Conservation (phyloP, 2,113 vertebrate species). For the Callocephalon fimbriatum region DNA sequence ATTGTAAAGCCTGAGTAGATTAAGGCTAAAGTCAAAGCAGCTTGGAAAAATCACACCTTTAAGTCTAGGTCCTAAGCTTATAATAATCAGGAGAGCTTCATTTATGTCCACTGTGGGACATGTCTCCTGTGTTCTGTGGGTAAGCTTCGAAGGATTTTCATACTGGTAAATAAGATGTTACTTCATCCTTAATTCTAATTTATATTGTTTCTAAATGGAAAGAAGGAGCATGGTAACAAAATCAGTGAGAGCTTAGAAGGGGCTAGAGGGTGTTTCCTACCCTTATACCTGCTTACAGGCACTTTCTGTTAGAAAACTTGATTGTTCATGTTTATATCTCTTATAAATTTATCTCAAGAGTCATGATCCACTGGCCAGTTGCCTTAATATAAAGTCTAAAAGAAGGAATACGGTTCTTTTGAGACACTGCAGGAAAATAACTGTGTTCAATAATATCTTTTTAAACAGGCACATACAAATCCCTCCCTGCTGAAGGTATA, state of each 20-base stretch:
- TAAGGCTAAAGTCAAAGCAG: background rate
- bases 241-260: background rate
- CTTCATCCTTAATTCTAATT: background rate
- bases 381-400: background rate
- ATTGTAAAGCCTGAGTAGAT: background rate
- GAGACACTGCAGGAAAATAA: background rate
- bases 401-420: rapidly evolving
- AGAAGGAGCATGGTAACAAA: background rate
- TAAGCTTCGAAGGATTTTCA: background rate
- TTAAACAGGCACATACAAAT: background rate
- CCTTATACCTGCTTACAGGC: rapidly evolving
- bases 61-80: background rate
- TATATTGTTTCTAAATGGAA: background rate
- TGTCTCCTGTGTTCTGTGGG: rapidly evolving
- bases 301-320: background rate
- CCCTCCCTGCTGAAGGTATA: background rate
- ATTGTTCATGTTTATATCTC: background rate
- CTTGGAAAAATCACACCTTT: background rate
- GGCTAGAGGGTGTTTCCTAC: background rate
- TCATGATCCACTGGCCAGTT: background rate
- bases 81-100: background rate
- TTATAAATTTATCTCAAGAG: background rate
- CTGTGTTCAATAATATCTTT: background rate
- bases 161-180: background rate
- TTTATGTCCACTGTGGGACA: background rate